phyloP scores from a whole-genome alignment of 2,888 invertebrate genomes.

The Chrysomela aeneicollis region DNA sequence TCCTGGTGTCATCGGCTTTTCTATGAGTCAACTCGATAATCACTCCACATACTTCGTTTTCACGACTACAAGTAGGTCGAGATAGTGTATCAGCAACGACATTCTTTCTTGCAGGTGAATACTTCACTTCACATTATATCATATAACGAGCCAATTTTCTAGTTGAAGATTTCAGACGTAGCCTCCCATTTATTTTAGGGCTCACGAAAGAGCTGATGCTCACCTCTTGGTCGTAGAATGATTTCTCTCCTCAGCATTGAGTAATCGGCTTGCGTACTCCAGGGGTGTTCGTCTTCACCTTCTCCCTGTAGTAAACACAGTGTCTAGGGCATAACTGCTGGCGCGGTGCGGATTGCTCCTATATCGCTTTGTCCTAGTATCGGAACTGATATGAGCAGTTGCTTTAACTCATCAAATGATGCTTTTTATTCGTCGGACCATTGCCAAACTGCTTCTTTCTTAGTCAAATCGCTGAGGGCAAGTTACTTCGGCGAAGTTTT shows the following conservation, averaged over 20 bases:
- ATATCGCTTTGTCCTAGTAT: conserved; percentile 41
- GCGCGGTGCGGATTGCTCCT: conserved; percentile 43
- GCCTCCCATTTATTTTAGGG: conserved; percentile 52
- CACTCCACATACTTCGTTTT: conserved; percentile 44
- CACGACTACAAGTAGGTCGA: conserved; percentile 36
- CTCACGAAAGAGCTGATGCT: conserved; percentile 48
- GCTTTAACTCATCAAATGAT: conserved; percentile 40
- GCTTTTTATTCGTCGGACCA: conserved; percentile 26
- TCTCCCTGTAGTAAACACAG: conserved; percentile 41
- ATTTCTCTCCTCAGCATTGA: conserved; percentile 41
- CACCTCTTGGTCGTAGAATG: conserved; percentile 42
- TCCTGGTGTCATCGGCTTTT: conserved; percentile 8
- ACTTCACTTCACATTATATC: conserved; percentile 53
- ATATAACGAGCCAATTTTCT: conserved; percentile 57
- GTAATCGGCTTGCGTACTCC: conserved; percentile 46
- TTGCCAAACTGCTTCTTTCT: conserved; percentile 31
- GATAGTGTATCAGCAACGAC: conserved; percentile 56
- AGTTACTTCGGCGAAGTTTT: conserved; percentile 38
- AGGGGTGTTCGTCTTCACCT: conserved; percentile 40
- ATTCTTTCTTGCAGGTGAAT: conserved; percentile 51
- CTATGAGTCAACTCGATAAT: conserved; percentile 9
- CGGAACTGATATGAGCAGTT: conserved; percentile 38
- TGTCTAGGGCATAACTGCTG: conserved; percentile 41
- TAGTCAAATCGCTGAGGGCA: conserved; percentile 37
- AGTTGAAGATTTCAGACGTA: conserved; percentile 53